Conservation (phyloP, 2,113 vertebrate genomes). For the Octodon degus region DNA sequence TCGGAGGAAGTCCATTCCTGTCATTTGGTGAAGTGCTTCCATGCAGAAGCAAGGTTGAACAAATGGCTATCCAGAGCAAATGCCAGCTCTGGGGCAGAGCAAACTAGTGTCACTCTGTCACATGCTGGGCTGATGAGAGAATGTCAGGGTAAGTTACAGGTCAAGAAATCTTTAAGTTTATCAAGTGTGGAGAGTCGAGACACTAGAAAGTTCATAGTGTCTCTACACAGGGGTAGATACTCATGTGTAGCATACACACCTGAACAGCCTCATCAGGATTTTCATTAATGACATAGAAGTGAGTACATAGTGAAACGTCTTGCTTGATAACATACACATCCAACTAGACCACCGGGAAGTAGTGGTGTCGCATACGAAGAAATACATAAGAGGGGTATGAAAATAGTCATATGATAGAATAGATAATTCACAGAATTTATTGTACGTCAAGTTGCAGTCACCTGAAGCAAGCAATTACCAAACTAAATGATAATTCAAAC, state of each 20-base stretch:
- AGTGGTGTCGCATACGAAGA: neutral
- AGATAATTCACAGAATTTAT: neutral
- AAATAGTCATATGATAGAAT: neutral
- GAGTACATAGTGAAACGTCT: neutral
- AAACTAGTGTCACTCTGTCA: neutral
- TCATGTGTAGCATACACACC: neutral
- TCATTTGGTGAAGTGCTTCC: neutral
- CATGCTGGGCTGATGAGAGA: neutral
- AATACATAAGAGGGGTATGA: neutral
- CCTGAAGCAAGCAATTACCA: conserved; percentile 15
- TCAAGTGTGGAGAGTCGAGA: neutral
- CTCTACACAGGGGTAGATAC: neutral
- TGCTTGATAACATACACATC: neutral
- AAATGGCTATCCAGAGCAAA: neutral
- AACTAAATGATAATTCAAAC: neutral
- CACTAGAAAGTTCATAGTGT: neutral
- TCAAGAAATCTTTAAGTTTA: neutral
- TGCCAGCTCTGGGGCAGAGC: neutral
- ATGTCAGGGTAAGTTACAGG: neutral
- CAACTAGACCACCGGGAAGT: neutral
- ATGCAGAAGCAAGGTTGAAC: neutral
- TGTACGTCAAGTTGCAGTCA: neutral
- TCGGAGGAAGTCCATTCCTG: neutral
- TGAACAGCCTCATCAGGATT: neutral
- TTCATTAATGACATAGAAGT: neutral